Evolutionary conservation across 1,140 invertebrate species (phyloP), one percentile per base, ranked within the genome.

Genomic region (Geopemphigus sp.): DNA sequence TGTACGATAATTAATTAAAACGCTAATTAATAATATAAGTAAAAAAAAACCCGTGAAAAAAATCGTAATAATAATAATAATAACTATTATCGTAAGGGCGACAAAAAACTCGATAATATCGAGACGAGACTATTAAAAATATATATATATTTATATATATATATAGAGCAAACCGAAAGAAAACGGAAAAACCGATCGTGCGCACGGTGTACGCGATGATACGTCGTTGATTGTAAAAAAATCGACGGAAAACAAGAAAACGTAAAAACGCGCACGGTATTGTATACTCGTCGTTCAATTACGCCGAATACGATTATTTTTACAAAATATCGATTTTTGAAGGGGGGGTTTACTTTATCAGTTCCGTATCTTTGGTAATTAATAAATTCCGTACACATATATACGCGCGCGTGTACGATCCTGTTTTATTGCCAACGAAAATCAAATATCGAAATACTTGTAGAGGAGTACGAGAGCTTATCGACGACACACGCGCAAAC

Each of bases 361-460:
- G 68, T 72, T 72, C 68, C 26, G 29, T 70, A 72, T 72, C 68
- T 72, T 72, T 72, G 68, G 68, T 72, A 72, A 53, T 53, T 39
- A 39, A 72, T 72, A 54, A 72, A 53, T 29, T 56, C 32, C 29
- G 24, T 74, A 78, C 39, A 78, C 24, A 47, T 78, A 78, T n/a
- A 59, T 39, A 39, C n/a, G n/a, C n/a, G n/a, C n/a, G n/a, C n/a
- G 39, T 26, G 26, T 74, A 74, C 56, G 19, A 59, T 59, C 57
- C 57, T 57, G 72, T 70, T 39, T 72, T 72, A 72, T 54, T 72
- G 68, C 68, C 54, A 29, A 72, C 29, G 68, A 54, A 54, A 54
- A 72, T 72, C 29, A 54, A 72, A 39, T 39, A 39, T 72, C 29
- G 24, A 72, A 72, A 72, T 70, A 70, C 66, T 70, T n/a, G n/a